A percentile compares a stretch with the other conserved stretches of the same genome.
These are phyloP conservation scores for Eidolon helvum DNA, from an alignment of 2,113 vertebrate species.

Conservation along the genomic window DNA sequence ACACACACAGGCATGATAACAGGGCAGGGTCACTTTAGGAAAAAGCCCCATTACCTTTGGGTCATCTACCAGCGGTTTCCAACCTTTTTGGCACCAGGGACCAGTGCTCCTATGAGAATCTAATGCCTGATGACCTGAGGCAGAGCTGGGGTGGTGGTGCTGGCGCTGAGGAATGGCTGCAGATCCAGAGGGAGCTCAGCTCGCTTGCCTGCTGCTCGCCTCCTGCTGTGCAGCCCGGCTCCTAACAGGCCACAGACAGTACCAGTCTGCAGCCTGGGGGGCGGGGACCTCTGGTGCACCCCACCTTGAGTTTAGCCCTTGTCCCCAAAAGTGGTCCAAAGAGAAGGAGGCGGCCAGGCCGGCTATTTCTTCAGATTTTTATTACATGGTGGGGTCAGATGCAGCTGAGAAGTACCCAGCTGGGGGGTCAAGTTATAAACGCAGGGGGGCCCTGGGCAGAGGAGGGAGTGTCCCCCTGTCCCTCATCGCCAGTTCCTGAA, in stretches of 20 bases:
- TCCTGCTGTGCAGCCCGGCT: too few species aligned
- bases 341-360: slow-evolving; percentile 28
- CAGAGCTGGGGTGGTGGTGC: too few species aligned
- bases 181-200: too few species aligned
- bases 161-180: too few species aligned
- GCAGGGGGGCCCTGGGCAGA: background rate
- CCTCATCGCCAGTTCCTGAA: background rate
- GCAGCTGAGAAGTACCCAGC: background rate
- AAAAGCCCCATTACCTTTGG: background rate
- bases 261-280: too few species aligned
- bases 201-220: too few species aligned
- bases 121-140: too few species aligned
- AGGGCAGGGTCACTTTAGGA: background rate
- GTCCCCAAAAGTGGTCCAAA: background rate
- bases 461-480: background rate
- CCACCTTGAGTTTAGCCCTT: background rate
- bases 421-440: background rate
- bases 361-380: slow-evolving; percentile 76
- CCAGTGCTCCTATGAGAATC: too few species aligned
- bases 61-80: background rate
- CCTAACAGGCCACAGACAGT: too few species aligned
- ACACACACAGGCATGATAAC: fast-evolving
- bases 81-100: too few species aligned
- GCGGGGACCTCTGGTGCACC: background rate
- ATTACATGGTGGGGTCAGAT: slow-evolving; percentile 59